These are phyloP conservation scores for Lasioglossum albipes DNA, from an alignment of 1,140 invertebrate genomes.

Conservation along the genomic window DNA sequence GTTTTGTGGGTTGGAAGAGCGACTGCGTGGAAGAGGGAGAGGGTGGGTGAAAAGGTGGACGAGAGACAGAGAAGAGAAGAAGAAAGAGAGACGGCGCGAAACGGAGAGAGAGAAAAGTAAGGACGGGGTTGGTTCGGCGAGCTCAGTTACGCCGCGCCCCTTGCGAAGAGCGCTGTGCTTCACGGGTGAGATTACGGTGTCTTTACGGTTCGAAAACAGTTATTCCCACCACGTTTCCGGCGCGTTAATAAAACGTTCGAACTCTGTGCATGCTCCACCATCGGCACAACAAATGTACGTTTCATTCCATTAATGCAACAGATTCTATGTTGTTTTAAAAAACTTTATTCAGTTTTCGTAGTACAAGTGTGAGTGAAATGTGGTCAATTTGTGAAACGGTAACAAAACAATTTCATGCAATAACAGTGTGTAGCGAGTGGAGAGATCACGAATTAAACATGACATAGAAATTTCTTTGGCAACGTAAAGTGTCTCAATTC, in stretches of 20 bases:
- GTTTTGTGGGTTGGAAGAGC: background rate
- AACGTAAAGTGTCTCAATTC: too few relatives aligned
- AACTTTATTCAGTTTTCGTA: too few relatives aligned
- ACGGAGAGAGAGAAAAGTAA: conserved; percentile 54
- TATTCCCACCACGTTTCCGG: conserved; percentile 33
- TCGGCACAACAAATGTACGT: too few relatives aligned
- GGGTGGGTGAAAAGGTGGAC: background rate
- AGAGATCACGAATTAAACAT: too few relatives aligned
- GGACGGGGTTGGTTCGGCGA: conserved; percentile 66
- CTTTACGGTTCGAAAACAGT: conserved; percentile 25
- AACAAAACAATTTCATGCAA: too few relatives aligned
- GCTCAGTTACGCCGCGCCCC: conserved; percentile 79
- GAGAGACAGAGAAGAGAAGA: conserved; percentile 32
- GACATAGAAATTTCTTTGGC: too few relatives aligned
- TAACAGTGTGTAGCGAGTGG: too few relatives aligned
- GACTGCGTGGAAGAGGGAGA: conserved; percentile 14
- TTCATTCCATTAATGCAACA: too few relatives aligned
- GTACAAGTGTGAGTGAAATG: too few relatives aligned
- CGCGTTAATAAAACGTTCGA: background rate
- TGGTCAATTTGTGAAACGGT: too few relatives aligned
- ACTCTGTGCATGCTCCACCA: background rate
- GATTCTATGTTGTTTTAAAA: too few relatives aligned
- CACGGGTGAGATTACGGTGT: conserved; percentile 52
- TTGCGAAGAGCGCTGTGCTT: conserved; percentile 75
- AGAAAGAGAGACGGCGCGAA: conserved; percentile 48